A percentile compares a stretch with the other conserved stretches of the same genome.
Evolutionary conservation across 2,888 invertebrate genomes (phyloP).

Genomic region (Apamea epomidion): DNA sequence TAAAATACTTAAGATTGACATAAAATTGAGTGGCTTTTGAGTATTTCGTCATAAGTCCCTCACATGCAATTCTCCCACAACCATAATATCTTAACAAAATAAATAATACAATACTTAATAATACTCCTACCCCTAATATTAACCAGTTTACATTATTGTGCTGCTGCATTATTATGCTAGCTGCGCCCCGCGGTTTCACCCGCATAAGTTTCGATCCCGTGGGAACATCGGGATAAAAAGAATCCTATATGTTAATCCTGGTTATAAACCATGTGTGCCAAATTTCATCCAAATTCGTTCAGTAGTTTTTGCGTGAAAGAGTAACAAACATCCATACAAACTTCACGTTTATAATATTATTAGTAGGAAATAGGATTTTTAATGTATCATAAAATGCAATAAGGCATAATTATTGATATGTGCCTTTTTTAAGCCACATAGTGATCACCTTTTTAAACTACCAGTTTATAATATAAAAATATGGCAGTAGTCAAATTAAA

Average conservation of each 20-base stretch:
- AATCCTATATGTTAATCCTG: too few relatives aligned
- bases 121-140: neutral
- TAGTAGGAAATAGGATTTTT: too few relatives aligned
- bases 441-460: neutral
- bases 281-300: too few relatives aligned
- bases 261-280: too few relatives aligned
- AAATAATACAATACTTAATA: conserved; percentile 14
- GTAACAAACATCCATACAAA: too few relatives aligned
- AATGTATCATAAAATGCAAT: neutral
- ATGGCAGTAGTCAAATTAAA: too few relatives aligned
- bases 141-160: neutral
- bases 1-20: neutral
- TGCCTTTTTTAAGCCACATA: neutral
- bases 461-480: neutral
- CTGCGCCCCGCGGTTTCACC: too few relatives aligned
- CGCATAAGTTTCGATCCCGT: too few relatives aligned
- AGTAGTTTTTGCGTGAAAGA: too few relatives aligned
- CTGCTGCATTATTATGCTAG: too few relatives aligned
- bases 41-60: neutral
- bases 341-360: too few relatives aligned
- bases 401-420: neutral
- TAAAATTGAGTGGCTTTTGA: neutral
- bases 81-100: conserved; percentile 1
- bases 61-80: neutral
- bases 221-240: too few relatives aligned